Conservation (phyloP, 2,888 invertebrate species). For the Sphaerophoria taeniata region DNA sequence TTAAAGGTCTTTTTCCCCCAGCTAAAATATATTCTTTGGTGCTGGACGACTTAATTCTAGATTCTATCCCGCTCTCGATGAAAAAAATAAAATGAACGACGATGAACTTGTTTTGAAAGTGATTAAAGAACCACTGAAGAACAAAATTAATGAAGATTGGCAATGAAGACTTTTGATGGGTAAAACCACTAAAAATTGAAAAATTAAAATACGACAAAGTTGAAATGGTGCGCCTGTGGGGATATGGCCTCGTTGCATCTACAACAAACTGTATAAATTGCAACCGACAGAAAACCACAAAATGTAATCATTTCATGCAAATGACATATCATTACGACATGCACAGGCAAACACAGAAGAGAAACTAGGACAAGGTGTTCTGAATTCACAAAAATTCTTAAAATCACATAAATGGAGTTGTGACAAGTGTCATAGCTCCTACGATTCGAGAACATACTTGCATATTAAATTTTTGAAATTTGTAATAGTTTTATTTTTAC, state of each 20-base stretch:
- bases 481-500: too few relatives aligned
- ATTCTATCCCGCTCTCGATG: conserved; percentile 1
- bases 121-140: conserved; percentile 1
- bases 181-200: conserved; percentile 20
- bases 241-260: conserved; percentile 51
- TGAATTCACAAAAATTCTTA: too few relatives aligned
- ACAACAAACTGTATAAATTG: conserved; percentile 3
- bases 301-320: conserved; percentile 64
- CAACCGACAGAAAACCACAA: conserved; percentile 51
- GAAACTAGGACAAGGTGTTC: conserved; percentile 15
- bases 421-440: too few relatives aligned
- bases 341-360: neutral
- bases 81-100: neutral
- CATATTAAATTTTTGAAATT: too few relatives aligned
- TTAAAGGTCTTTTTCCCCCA: conserved; percentile 15
- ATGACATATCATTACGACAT: conserved; percentile 66
- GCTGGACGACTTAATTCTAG: conserved; percentile 63
- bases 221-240: conserved; percentile 6
- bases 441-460: too few relatives aligned
- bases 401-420: too few relatives aligned
- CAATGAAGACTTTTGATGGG: conserved; percentile 1
- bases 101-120: conserved; percentile 58
- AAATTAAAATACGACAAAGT: neutral
- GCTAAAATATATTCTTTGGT: conserved; percentile 31
- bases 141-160: conserved; percentile 37